Evolutionary conservation across 1,140 invertebrate genomes (phyloP), one percentile per base, ranked within the genome.

Genomic region (Papilio polyxenes): DNA sequence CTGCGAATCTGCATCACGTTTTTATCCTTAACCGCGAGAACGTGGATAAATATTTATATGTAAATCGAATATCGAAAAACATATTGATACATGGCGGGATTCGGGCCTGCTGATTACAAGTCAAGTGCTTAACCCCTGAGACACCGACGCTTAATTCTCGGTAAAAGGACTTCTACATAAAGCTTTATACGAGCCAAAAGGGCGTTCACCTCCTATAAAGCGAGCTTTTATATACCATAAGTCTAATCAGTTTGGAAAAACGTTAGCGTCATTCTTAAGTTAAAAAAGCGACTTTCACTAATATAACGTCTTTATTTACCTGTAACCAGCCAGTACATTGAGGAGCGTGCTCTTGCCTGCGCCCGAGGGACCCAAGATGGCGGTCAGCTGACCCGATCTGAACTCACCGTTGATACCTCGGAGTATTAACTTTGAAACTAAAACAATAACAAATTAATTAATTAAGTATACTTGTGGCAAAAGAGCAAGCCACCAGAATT

Each of bases 281-380:
- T 1, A 51, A 51, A 51, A 53, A 17, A 10, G 51, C 51, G 5
- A 17, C 15, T 5, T 53, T 17, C 49, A 53, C 51, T 17, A 53
- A 53, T 53, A 17, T 31, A 0, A 31, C 23, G 40, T 44, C 40
- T 44, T 3, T 17, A 95, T 94, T 95, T 95, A 98, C 98, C 96
- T 98, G 92, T 98, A 98, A 84, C 97, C 98, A 10, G 98, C 97
- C 15, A 98, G 92, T 82, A 98, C 95, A 88, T 98, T 98, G 6
- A 98, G 94, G 6, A 98, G 92, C 0, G 98, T 98, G 48, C 97
- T 98, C 94, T 99, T 99, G 20, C 98, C 98, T 1, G 98, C 97
- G 7, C 98, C 98, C 0, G 98, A 98, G 7, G 98, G 97, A 5
- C 98, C 98, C 90, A 98, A 95, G 84, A 98, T 98, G 4, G 97